Base-by-base conservation (phyloP, 1,140 invertebrate genomes). In the Stegodyphus mimosarum region DNA sequence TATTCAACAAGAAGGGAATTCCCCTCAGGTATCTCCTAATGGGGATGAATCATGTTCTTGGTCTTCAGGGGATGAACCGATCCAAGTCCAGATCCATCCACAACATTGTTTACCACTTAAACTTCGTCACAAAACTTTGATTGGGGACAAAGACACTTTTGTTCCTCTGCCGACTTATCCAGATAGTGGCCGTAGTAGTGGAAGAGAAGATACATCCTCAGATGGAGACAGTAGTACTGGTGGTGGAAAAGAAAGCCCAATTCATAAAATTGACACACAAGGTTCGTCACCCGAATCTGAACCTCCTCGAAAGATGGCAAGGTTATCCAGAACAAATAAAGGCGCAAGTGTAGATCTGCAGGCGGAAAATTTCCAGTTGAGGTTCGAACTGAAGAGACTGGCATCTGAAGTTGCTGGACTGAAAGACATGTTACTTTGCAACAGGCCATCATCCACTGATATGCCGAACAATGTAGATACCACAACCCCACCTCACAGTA, bases 401-500 rank as follows among this genome's bases (percentile, higher is more conserved):
- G 96, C 96, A 10, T 95, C 95, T 1, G 97, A 99, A 90, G 96
- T 98, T 64, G 96, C 95, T n/a, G 94, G 94, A 86, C 93, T 98
- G 0, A 95, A 97, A 87, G 92, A 91, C 84, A 90, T 93, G 78
- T 88, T 93, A 63, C 69, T 88, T 2, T 74, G 71, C 77, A 87
- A 87, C 66, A 71, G 86, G 13, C 83, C 83, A n/a, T 72, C 83
- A n/a, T 60, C 75, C n/a, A 51, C 64, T 13, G 81, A 76, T 11
- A 67, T 76, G 7, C 79, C 69, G 9, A 83, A 7, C 50, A 48
- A 7, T 6, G 53, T 70, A 6, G 74, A 73, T 33, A 52, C 74
- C 10, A 64, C 75, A 0, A 86, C 83, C 10, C 83, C 83, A 49
- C 83, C 83, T 33, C 75, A 71, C 49, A 86, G 83, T 55, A 86